phyloP scores from a whole-genome alignment of 1,140 invertebrate genomes.

The Ceratosolen fusciceps region DNA sequence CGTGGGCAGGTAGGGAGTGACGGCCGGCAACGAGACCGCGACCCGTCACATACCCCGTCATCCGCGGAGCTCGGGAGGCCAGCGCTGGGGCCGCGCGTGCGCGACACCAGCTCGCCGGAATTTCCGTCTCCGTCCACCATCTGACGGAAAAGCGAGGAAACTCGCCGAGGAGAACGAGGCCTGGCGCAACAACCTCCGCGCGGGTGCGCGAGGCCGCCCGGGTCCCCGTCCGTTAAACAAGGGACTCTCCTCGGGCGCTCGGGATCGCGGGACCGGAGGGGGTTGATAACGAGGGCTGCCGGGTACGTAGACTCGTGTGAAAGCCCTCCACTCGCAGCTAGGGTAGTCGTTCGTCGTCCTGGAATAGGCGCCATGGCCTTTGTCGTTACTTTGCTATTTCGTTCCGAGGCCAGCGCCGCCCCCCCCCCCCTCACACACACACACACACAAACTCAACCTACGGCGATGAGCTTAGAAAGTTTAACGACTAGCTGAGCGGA shows the following conservation, averaged over 20 bases:
- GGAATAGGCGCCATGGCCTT: not conserved
- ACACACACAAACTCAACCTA: too few relatives aligned
- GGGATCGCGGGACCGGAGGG: too few relatives aligned
- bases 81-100: not conserved
- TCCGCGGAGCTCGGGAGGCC: not conserved
- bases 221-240: too few relatives aligned
- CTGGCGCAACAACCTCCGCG: not conserved
- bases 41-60: not conserved
- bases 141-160: conserved; percentile 43
- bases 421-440: too few relatives aligned
- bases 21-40: not conserved
- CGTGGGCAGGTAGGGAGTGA: not conserved
- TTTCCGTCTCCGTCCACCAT: conserved; percentile 33
- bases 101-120: not conserved
- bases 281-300: too few relatives aligned
- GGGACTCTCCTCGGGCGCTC: too few relatives aligned
- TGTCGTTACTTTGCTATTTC: not conserved
- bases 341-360: too few relatives aligned
- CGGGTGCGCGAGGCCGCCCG: too few relatives aligned
- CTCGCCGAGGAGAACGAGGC: not conserved
- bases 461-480: not conserved
- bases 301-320: too few relatives aligned
- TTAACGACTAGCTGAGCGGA: not conserved
- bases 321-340: too few relatives aligned
- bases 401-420: not conserved